Evolutionary conservation across 2,888 invertebrate species (phyloP), one percentile per base, ranked within the genome.

Genomic region (Epinotia nisella): DNA sequence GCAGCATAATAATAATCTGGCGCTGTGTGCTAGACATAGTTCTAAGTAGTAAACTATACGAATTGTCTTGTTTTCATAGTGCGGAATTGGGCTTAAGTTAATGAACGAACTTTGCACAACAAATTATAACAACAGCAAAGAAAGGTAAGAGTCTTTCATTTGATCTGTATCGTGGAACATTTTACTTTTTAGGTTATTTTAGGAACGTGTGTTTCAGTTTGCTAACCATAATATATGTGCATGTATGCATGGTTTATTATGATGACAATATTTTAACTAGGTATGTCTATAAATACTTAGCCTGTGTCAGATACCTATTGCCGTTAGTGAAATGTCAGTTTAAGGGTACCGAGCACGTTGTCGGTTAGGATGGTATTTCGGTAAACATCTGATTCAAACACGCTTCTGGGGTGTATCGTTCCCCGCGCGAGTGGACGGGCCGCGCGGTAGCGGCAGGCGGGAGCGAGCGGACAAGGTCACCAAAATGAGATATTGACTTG

Each of bases 401-500:
- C n/a, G 49, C 13, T 35, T 62, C 56, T 60, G 49, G 21, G 1
- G 70, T 62, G 13, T 56, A 41, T 55, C 24, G 41, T 21, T 41
- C 35, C 56, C 62, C 39, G 65, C 65, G 13, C 55, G 70, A 45
- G 61, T 51, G 53, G 11, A 61, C 55, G 61, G 49, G 64, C 45
- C 53, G 61, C 17, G 53, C 35, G 39, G 19, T 29, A 35, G 45
- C n/a, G 29, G 3, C 21, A 56, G 24, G 58, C 24, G 61, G 45
- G 61, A 5, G 41, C 60, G 45, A 15, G 45, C 62, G 62, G 49
- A 17, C 71, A 72, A 72, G 72, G 72, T 72, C 72, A 68, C 10
- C 55, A 35, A 45, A 62, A 61, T 68, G 72, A 61, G 61, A 72
- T 72, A 72, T 65, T 19, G 39, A 72, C 41, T 55, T 61, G 61